Evolutionary conservation across 2,888 invertebrate species (phyloP), one percentile per base, ranked within the genome.

Genomic region (Strigamia maritima): DNA sequence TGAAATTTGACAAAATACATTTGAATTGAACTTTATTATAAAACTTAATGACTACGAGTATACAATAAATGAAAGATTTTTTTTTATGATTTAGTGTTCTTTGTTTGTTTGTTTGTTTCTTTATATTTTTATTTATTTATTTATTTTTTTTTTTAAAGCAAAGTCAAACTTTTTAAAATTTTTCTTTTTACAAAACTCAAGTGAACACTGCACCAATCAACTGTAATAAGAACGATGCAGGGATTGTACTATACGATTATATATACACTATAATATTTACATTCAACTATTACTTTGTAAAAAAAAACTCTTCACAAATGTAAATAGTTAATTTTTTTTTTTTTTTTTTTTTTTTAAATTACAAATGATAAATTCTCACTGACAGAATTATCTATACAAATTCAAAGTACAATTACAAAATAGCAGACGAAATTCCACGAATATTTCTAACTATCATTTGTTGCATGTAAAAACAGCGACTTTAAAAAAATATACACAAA

Each of bases 181-280:
- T 44, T 44, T 44, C 44, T 44, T 44, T 65, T n/a, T 65, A 65
- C 60, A 65, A 65, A 44, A 54, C 16, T 54, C 54, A 54, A 54
- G 7, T 54, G 6, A 38, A 38, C 38, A n/a, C 10, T 10, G 38
- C 38, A 10, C 38, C 38, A 38, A 54, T 54, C 54, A 54, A 54
- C 16, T 54, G 4, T 54, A 4, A 54, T 19, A 54, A 16, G 54
- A 54, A 54, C 16, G 54, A 65, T 65, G 60, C 60, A 24, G 60
- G 12, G 7, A 22, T 65, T 65, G 12, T 65, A 65, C 60, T 12
- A 19, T 22, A 65, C 60, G 60, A 65, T 65, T 65, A 65, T 65
- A 65, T 60, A 24, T 60, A 22, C 60, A 65, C 6, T 65, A 65
- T 2, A 65, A n/a, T 24, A 65, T 65, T 65, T 65, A 65, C 60